These are phyloP conservation scores for Sylvilagus floridanus DNA, from an alignment of 2,797 vertebrate genomes.

Conservation along the genomic window DNA sequence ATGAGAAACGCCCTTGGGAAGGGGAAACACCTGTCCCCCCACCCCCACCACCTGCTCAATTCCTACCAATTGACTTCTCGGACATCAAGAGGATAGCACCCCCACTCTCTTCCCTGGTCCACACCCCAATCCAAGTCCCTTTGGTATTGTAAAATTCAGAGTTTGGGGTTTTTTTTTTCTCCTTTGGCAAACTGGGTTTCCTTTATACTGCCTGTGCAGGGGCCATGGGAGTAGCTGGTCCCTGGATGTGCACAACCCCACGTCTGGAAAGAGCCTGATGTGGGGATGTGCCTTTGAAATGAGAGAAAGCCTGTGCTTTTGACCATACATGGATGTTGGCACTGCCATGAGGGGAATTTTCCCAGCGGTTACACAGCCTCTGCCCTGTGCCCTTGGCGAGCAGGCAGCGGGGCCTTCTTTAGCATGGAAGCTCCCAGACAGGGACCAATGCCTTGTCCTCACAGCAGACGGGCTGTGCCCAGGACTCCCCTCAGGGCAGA, in stretches of 20 bases:
- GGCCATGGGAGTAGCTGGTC: conserved; percentile 53
- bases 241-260: conserved; percentile 70
- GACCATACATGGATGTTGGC: conserved; percentile 87
- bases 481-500: neutral
- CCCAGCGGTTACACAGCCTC: conserved; percentile 73
- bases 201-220: conserved; percentile 55
- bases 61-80: conserved; percentile 77
- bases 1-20: conserved; percentile 72
- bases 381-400: conserved; percentile 75
- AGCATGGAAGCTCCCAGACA: conserved; percentile 59
- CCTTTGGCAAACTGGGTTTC: neutral
- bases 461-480: neutral
- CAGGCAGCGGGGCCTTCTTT: conserved; percentile 78
- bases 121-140: neutral
- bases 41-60: conserved; percentile 56
- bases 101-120: rapidly evolving
- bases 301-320: conserved; percentile 84
- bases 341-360: conserved; percentile 80
- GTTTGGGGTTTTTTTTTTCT: neutral
- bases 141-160: conserved; percentile 68
- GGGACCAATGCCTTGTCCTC: neutral
- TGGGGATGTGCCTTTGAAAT: conserved; percentile 78
- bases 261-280: conserved; percentile 80
- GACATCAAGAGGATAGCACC: conserved; percentile 1
- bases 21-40: conserved; percentile 69